A percentile compares a stretch with the other conserved stretches of the same genome.
These are phyloP conservation scores for Thereva unica DNA, from an alignment of 2,888 invertebrate genomes.

Conservation along the genomic window DNA sequence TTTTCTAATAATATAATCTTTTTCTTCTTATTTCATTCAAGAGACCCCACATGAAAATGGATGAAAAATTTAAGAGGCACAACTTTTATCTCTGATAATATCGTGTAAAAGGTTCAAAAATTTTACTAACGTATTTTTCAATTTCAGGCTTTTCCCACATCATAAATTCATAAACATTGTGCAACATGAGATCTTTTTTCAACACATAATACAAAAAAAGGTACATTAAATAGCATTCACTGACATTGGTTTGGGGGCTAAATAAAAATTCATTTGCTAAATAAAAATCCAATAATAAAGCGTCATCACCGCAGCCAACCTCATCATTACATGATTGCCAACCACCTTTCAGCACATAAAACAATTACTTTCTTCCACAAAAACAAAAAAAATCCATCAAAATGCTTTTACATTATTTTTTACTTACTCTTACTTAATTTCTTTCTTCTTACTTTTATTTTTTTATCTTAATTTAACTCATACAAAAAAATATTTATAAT, in stretches of 20 bases:
- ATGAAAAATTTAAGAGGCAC: too few relatives aligned
- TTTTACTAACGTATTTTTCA: too few relatives aligned
- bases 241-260: conserved; percentile 25
- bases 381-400: conserved; percentile 28
- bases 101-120: too few relatives aligned
- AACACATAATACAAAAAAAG: neutral
- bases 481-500: conserved; percentile 26
- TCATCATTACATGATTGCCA: conserved; percentile 31
- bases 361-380: conserved; percentile 15
- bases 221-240: conserved; percentile 19
- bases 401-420: conserved; percentile 17
- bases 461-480: conserved; percentile 23
- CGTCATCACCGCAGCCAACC: conserved; percentile 28
- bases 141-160: too few relatives aligned
- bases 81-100: too few relatives aligned
- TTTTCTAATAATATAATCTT: too few relatives aligned
- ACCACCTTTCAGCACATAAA: conserved; percentile 11
- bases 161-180: neutral
- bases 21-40: too few relatives aligned
- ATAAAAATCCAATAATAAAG: neutral
- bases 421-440: conserved; percentile 9
- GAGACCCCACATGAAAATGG: too few relatives aligned
- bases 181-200: neutral
- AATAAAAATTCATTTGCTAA: conserved; percentile 21
- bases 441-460: neutral